A percentile compares a stretch with the other conserved stretches of the same genome.
phyloP scores from a whole-genome alignment of 2,113 vertebrate genomes.

The Planiliza haematocheilus region DNA sequence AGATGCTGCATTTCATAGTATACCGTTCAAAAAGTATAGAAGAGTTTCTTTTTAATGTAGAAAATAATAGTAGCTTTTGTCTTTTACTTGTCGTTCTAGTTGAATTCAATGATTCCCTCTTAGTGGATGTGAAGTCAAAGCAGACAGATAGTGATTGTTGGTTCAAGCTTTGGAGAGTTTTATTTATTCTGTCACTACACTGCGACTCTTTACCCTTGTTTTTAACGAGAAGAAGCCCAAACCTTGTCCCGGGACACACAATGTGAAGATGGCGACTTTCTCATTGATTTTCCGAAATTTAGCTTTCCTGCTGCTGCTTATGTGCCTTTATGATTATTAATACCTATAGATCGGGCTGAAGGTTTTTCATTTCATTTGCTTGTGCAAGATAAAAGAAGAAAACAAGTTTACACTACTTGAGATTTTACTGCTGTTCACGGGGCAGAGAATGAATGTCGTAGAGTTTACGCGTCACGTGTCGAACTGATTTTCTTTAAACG shows the following conservation, averaged over 20 bases:
- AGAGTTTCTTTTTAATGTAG: conserved; percentile 8
- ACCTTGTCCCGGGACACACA: conserved; percentile 23
- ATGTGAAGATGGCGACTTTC: conserved; percentile 49
- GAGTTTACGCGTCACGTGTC: conserved; percentile 44
- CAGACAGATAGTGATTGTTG: conserved; percentile 46
- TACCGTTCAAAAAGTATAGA: conserved; percentile 3
- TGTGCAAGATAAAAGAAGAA: conserved; percentile 14
- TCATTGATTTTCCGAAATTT: conserved; percentile 26
- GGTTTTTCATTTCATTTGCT: conserved; percentile 45
- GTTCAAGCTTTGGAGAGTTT: conserved; percentile 55
- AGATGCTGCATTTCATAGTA: not conserved
- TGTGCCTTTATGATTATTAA: conserved; percentile 70
- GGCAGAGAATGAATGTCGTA: conserved; percentile 62
- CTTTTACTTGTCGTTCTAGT: conserved; percentile 2
- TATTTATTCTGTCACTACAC: conserved; percentile 64
- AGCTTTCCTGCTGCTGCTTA: conserved; percentile 64
- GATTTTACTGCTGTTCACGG: conserved; percentile 28
- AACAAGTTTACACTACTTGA: conserved; percentile 40
- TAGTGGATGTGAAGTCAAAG: conserved; percentile 41
- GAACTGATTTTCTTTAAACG: conserved; percentile 8
- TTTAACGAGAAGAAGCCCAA: conserved; percentile 24
- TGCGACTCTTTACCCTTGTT: conserved; percentile 34
- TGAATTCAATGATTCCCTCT: conserved; percentile 11
- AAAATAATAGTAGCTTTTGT: not conserved
- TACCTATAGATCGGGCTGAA: conserved; percentile 9